Conservation (phyloP, 1,140 invertebrate genomes). For the Conus ventricosus region DNA sequence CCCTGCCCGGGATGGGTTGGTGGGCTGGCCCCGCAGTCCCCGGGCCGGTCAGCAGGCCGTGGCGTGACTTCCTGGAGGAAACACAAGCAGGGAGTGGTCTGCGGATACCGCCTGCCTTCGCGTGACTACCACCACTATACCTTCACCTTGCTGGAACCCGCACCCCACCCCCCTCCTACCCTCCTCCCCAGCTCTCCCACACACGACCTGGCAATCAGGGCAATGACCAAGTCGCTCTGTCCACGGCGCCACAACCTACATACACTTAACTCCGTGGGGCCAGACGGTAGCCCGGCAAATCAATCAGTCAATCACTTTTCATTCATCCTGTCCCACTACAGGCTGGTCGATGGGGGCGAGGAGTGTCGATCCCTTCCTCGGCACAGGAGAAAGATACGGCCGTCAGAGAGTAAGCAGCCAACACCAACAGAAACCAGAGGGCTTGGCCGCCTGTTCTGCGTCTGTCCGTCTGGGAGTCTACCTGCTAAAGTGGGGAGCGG, state of each 20-base stretch:
- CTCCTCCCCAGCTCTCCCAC: neutral
- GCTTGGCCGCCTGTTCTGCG: too few relatives aligned
- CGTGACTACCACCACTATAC: too few relatives aligned
- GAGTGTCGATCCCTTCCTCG: neutral
- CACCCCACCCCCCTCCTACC: too few relatives aligned
- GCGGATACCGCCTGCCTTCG: too few relatives aligned
- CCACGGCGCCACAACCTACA: neutral
- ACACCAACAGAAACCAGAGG: too few relatives aligned
- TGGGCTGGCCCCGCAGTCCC: neutral
- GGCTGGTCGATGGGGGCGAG: neutral
- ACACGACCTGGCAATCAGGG: neutral
- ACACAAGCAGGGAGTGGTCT: neutral
- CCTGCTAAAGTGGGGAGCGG: too few relatives aligned
- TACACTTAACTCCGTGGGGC: neutral
- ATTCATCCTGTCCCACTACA: neutral
- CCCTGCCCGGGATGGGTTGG: neutral
- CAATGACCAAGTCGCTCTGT: neutral
- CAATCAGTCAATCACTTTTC: slow-evolving; percentile 2
- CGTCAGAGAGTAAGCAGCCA: too few relatives aligned
- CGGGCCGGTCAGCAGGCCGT: neutral
- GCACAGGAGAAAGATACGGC: too few relatives aligned
- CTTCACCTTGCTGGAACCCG: too few relatives aligned
- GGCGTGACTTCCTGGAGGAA: neutral
- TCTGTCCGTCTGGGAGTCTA: too few relatives aligned
- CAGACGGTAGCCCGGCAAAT: neutral